These are phyloP conservation scores for Zosterops hypoxanthus DNA, from an alignment of 2,113 vertebrate genomes.

Conservation along the genomic window DNA sequence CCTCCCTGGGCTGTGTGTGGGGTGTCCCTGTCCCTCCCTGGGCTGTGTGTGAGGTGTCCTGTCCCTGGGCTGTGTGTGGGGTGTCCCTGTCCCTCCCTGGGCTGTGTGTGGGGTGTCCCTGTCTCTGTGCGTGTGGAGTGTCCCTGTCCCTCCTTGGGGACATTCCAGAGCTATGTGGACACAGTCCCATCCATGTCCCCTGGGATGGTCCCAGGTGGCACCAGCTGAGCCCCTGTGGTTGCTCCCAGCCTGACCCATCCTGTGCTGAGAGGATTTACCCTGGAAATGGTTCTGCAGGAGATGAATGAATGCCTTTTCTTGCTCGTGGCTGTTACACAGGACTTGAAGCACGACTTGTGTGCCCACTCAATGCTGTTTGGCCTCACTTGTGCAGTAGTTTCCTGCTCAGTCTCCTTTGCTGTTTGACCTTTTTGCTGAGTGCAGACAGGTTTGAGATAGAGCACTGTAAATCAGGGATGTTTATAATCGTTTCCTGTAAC, in stretches of 20 bases:
- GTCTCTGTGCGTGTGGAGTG: too few species aligned
- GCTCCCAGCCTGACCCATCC: not conserved
- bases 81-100: too few species aligned
- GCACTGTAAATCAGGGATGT: not conserved
- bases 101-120: not conserved
- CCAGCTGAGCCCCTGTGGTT: not conserved
- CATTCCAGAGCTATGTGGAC: too few species aligned
- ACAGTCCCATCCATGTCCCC: fast-evolving
- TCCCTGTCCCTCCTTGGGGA: not conserved
- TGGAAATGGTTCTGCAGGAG: not conserved
- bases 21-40: too few species aligned
- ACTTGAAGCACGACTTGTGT: not conserved
- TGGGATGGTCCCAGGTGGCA: not conserved
- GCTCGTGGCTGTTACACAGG: not conserved
- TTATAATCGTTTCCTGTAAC: not conserved
- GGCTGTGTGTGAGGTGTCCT: too few species aligned
- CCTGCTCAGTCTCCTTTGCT: not conserved
- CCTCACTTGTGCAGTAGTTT: not conserved
- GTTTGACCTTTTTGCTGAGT: not conserved
- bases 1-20: too few species aligned
- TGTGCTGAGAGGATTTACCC: not conserved
- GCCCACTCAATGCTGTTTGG: fast-evolving
- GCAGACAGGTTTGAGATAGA: not conserved
- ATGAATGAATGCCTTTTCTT: fast-evolving
- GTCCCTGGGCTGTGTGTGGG: too few species aligned